A percentile compares a stretch with the other conserved stretches of the same genome.
phyloP scores from a whole-genome alignment of 2,888 invertebrate genomes.

The Luperina testacea region DNA sequence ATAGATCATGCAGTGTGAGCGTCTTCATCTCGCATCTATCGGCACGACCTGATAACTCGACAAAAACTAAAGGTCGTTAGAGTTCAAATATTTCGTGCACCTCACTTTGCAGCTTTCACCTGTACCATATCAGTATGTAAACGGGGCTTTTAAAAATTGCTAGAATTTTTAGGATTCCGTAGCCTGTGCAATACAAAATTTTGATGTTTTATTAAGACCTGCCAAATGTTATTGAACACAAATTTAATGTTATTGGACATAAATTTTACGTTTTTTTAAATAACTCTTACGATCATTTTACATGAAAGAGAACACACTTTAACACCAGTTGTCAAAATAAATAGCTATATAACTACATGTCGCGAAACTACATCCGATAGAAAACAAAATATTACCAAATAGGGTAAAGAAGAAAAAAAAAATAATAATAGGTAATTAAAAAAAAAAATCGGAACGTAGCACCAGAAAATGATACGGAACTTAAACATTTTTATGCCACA shows the following conservation, averaged over 20 bases:
- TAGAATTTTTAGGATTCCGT: slow-evolving; percentile 45
- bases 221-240: neutral
- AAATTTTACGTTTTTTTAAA: too few species aligned
- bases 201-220: neutral
- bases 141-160: slow-evolving; percentile 38
- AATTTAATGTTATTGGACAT: too few species aligned
- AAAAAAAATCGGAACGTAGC: too few species aligned
- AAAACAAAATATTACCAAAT: slow-evolving; percentile 13
- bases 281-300: neutral
- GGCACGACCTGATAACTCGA: slow-evolving; percentile 53
- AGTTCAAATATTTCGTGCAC: slow-evolving; percentile 76
- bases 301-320: neutral
- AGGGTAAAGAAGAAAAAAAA: too few species aligned
- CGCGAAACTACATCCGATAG: neutral
- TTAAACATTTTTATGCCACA: slow-evolving; percentile 15
- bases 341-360: neutral
- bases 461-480: slow-evolving; percentile 55
- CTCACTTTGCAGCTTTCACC: slow-evolving; percentile 82
- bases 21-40: slow-evolving; percentile 48
- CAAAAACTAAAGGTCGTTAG: slow-evolving; percentile 78
- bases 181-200: neutral
- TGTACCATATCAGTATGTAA: slow-evolving; percentile 37
- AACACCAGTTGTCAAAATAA: neutral
- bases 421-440: too few species aligned
- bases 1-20: slow-evolving; percentile 42